Conservation (phyloP, 2,113 vertebrate genomes). For the Oceanites oceanicus region DNA sequence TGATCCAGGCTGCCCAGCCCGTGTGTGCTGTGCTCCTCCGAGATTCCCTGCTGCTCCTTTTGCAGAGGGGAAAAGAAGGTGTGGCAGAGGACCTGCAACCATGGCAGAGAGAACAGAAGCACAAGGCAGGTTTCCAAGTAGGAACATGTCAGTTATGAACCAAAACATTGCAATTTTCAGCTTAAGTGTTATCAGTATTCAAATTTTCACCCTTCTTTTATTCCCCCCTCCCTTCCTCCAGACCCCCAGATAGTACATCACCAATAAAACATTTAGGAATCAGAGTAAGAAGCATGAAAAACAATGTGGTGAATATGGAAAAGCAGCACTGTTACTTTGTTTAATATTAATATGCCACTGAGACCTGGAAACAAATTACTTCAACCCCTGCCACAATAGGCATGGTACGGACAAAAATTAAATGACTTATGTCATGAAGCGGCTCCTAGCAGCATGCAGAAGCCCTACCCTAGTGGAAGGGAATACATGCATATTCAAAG, state of each 20-base stretch:
- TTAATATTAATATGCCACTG: not conserved
- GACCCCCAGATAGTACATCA: not conserved
- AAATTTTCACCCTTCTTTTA: not conserved
- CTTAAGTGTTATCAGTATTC: not conserved
- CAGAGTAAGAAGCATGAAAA: not conserved
- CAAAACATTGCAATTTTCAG: not conserved
- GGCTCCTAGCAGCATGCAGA: not conserved
- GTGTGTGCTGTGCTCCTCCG: rapidly evolving
- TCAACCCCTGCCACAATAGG: not conserved
- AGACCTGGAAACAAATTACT: not conserved
- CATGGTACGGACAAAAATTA: not conserved
- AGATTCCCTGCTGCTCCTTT: not conserved
- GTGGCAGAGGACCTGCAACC: not conserved
- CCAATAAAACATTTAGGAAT: not conserved
- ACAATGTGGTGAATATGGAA: not conserved
- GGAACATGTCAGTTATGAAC: not conserved
- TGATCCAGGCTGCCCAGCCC: not conserved
- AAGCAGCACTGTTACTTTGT: not conserved
- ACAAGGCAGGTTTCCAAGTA: not conserved
- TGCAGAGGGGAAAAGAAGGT: not conserved
- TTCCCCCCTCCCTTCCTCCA: not conserved
- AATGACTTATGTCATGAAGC: not conserved
- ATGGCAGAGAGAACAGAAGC: not conserved
- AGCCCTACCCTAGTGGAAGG: not conserved
- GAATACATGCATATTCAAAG: not conserved